Base-by-base conservation (phyloP, 2,113 vertebrate species). In the Pseudopipra pipra region DNA sequence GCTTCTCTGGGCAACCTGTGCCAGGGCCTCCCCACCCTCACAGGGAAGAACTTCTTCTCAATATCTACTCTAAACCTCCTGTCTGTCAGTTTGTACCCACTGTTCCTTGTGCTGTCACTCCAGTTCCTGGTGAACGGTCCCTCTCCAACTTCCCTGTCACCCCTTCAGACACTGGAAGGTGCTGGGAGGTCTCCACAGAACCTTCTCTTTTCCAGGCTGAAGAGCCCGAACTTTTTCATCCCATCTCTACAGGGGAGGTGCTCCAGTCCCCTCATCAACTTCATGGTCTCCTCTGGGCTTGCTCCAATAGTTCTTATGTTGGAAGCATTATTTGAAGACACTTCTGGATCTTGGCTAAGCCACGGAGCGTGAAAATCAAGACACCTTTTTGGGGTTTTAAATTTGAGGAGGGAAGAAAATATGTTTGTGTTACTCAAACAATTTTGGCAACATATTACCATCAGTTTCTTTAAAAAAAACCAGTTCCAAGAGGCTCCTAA, bases 311-410 rank as follows among this genome's bases (percentile, higher is more conserved):
- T 14, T 82, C 51, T 18, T 4, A 9, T 15, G 30, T 10, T 68
- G 78, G 44, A 59, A 30, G 16, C 17, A 16, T 17, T 22, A 5
- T 2, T 2, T 21, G 35, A n/a, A 37, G 20, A 14, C 18, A 22
- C 9, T 66, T 56, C 37, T 30, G 72, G 33, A 46, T 39, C 28
- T 28, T 30, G 20, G n/a, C n/a, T 63, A 56, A 80, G 52, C 14
- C 59, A 22, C 0, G 1, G 35, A 62, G 8, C 0, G 0, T 35
- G 22, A 31, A 76, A 84, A 74, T 27, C 6, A 55, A 65, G 21
- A 31, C 3, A 11, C 8, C 7, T 22, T 5, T 22, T 21, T 21
- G 43, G 31, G 6, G 1, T 68, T 86, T 51, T 9, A 43, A 74
- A 74, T 5, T 31, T 22, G 2, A 5, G 4, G 3, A 5, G 14